Percentiles rank a stretch among this genome's conserved stretches.
Conservation (phyloP, 2,888 invertebrate genomes). For the Drosophila bunnanda region DNA sequence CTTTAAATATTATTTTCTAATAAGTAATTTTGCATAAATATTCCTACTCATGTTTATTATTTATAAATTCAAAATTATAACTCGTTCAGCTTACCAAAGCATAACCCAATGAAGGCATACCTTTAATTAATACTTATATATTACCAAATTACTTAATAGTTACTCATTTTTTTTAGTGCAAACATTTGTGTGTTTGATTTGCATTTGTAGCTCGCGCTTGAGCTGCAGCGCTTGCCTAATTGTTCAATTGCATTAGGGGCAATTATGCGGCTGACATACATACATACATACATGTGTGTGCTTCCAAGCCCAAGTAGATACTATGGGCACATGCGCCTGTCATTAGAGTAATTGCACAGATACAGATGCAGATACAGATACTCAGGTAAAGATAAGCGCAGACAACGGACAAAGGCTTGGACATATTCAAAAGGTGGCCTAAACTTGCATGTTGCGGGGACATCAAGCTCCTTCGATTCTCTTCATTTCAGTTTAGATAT, state of each 20-base stretch:
- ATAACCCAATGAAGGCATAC: background rate
- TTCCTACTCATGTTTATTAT: background rate
- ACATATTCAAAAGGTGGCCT: background rate
- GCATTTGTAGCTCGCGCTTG: slow-evolving; percentile 20
- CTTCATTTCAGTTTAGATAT: background rate
- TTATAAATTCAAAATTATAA: background rate
- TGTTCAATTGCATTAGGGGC: slow-evolving; percentile 69
- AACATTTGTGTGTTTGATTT: slow-evolving; percentile 14
- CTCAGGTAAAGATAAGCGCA: slow-evolving; percentile 9
- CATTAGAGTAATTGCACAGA: slow-evolving; percentile 48
- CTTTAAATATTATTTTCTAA: no score
- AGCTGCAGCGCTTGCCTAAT: slow-evolving; percentile 65
- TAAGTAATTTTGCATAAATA: background rate
- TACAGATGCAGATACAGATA: slow-evolving; percentile 20
- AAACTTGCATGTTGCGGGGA: slow-evolving; percentile 32
- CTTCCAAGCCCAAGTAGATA: slow-evolving; percentile 25
- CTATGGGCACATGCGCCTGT: slow-evolving; percentile 16
- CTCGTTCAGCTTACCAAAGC: background rate
- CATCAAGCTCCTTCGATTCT: background rate
- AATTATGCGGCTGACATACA: slow-evolving; percentile 67
- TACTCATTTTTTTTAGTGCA: slow-evolving; percentile 15
- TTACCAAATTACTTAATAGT: background rate
- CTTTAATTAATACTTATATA: background rate
- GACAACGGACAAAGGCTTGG: slow-evolving; percentile 7
- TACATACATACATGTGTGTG: no score